Evolutionary conservation across 1,140 invertebrate genomes (phyloP), one percentile per base, ranked within the genome.

Genomic region (Panagrolaimus sp.): DNA sequence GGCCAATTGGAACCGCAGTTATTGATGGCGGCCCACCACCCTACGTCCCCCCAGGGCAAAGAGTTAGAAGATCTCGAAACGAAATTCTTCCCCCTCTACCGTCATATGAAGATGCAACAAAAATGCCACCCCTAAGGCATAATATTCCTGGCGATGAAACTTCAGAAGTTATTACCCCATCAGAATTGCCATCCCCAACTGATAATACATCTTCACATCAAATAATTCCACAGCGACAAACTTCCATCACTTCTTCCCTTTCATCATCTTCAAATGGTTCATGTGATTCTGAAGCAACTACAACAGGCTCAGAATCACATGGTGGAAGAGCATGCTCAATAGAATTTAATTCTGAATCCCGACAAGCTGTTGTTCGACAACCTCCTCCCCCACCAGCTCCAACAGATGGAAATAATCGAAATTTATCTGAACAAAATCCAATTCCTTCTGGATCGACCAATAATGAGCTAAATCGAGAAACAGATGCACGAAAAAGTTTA

Each of bases 21-120:
- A 52, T 43, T 24, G 76, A 80, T 44, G 69, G 70, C 24, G 81
- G 76, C 4, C 79, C 79, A n/a, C 79, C 79, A 6, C 79, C 79
- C 0, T 81, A 81, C 65, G 67, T 73, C 26, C 67, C 73, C 32
- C 63, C 66, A 17, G 65, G 66, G 10, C 66, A 71, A 26, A 12
- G 21, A 78, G 66, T 28, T 21, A 45, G 71, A 28, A 32, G 71
- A 47, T 15, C 48, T 43, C 62, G 79, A 17, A 71, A 73, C 52
- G 80, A 82, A 64, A 69, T 70, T 17, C 66, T 82, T 21, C 80
- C 80, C 1, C 80, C 80, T 17, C 63, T 82, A 15, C 80, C 80
- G 38, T 74, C 66, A 17, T 82, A 83, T 65, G 80, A 81, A 62
- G 80, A 83, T 70, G 80, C 80, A 26, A 81, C 80, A 1, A 81